Conservation (phyloP, 1,140 invertebrate species). For the Zaprionus vittiger region DNA sequence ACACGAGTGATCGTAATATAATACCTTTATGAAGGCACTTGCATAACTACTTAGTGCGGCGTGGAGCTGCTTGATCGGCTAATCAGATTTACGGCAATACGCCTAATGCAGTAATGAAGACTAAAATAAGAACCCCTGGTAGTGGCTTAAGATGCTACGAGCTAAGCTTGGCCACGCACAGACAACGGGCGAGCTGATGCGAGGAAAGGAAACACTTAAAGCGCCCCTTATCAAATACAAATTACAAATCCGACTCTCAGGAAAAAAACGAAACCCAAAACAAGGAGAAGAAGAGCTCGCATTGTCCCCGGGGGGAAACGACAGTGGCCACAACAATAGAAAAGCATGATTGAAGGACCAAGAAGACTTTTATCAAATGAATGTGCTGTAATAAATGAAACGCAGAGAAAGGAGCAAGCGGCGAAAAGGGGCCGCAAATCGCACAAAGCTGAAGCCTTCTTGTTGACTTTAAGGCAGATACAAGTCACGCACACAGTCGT, state of each 20-base stretch:
- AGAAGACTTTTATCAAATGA: slow-evolving; percentile 73
- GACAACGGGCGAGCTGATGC: slow-evolving; percentile 36
- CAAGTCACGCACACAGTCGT: slow-evolving; percentile 33
- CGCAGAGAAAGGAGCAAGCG: slow-evolving; percentile 13
- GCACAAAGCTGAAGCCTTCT: slow-evolving; percentile 27
- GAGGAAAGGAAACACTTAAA: slow-evolving; percentile 62
- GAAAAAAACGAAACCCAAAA: slow-evolving; percentile 37
- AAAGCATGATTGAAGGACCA: slow-evolving; percentile 74
- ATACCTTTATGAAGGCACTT: not conserved
- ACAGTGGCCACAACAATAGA: slow-evolving; percentile 48
- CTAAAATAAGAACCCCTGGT: slow-evolving; percentile 6
- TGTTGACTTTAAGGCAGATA: slow-evolving; percentile 73
- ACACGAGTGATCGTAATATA: not conserved
- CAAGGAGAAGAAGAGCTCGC: slow-evolving; percentile 6
- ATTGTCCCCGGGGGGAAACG: slow-evolving; percentile 49
- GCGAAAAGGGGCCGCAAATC: slow-evolving; percentile 15
- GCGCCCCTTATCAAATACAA: slow-evolving; percentile 70
- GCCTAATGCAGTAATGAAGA: slow-evolving; percentile 69
- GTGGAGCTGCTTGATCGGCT: slow-evolving; percentile 8
- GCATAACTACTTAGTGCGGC: not conserved
- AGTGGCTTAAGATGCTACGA: slow-evolving; percentile 16
- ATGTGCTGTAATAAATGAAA: slow-evolving; percentile 70
- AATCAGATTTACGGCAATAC: slow-evolving; percentile 58
- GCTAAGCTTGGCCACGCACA: slow-evolving; percentile 14
- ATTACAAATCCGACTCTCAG: slow-evolving; percentile 67